Evolutionary conservation across 2,888 invertebrate genomes (phyloP).

Genomic region (Mimumesa dahlbomi): DNA sequence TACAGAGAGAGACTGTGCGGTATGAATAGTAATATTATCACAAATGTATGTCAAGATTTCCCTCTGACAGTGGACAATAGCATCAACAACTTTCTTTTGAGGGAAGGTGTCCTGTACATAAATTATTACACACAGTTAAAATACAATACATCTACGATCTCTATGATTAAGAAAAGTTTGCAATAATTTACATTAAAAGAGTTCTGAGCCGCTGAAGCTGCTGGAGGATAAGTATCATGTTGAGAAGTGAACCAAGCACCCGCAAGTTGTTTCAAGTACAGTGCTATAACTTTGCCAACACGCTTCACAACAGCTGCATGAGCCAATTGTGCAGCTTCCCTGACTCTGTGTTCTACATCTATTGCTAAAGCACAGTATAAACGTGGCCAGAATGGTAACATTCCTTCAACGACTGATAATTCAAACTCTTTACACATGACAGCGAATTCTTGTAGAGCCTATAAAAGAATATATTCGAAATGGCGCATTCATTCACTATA

Average conservation of each 20-base stretch:
- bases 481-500: too few relatives aligned
- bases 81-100: slow-evolving; percentile 88
- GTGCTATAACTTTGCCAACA: slow-evolving; percentile 89
- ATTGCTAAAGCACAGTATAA: slow-evolving; percentile 88
- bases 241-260: slow-evolving; percentile 93
- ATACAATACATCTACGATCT: not conserved
- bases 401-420: slow-evolving; percentile 85
- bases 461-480: slow-evolving; percentile 43
- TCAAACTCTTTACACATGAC: slow-evolving; percentile 86
- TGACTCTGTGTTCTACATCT: slow-evolving; percentile 91
- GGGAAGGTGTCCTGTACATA: slow-evolving; percentile 88
- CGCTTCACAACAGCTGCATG: slow-evolving; percentile 85
- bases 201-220: slow-evolving; percentile 86
- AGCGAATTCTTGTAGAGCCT: slow-evolving; percentile 92
- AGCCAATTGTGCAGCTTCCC: slow-evolving; percentile 89
- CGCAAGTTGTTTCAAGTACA: slow-evolving; percentile 88
- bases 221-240: slow-evolving; percentile 93
- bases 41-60: slow-evolving; percentile 89
- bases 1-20: slow-evolving; percentile 82
- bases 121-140: not conserved
- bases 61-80: slow-evolving; percentile 89
- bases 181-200: slow-evolving; percentile 83
- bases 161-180: not conserved
- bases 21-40: slow-evolving; percentile 86
- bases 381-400: slow-evolving; percentile 92